Percentiles rank a stretch among this genome's conserved stretches.
Evolutionary conservation across 2,113 vertebrate species (phyloP).

Genomic region (Ariopsis seemanni): DNA sequence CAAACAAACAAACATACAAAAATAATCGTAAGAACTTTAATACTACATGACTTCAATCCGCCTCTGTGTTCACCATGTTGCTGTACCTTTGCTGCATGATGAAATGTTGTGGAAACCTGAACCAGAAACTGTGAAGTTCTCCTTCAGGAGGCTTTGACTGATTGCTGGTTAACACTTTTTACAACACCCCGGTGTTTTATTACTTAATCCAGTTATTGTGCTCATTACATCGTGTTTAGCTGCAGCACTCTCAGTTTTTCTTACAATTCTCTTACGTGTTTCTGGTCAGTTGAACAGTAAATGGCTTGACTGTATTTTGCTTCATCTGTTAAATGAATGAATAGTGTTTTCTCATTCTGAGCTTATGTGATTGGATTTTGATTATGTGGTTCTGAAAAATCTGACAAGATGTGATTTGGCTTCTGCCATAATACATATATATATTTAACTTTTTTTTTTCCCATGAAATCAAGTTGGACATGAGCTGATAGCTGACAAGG

Average conservation of each 20-base stretch:
- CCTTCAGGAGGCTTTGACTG: conserved; percentile 18
- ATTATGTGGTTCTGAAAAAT: not conserved
- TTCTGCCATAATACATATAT: not conserved
- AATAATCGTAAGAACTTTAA: not conserved
- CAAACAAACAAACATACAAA: conserved; percentile 2
- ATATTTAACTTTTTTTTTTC: too few relatives aligned
- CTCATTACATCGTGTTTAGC: conserved; percentile 4
- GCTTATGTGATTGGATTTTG: too few relatives aligned
- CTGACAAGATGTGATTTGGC: not conserved
- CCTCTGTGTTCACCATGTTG: conserved; percentile 11
- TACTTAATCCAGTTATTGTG: not conserved
- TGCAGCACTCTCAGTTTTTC: not conserved
- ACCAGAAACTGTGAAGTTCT: conserved; percentile 22
- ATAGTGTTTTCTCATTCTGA: not conserved
- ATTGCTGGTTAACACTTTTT: conserved; percentile 30
- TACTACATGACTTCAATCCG: conserved; percentile 1
- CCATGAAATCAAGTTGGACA: too few relatives aligned
- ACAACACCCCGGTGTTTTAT: not conserved
- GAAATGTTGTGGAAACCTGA: conserved; percentile 34
- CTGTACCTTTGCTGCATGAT: conserved; percentile 22
- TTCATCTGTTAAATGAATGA: not conserved
- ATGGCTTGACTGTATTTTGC: not conserved
- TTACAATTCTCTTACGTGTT: not conserved
- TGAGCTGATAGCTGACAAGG: too few relatives aligned
- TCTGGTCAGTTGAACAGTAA: not conserved